Base-by-base conservation (phyloP, 2,888 invertebrate genomes). In the Melanostoma scalare region DNA sequence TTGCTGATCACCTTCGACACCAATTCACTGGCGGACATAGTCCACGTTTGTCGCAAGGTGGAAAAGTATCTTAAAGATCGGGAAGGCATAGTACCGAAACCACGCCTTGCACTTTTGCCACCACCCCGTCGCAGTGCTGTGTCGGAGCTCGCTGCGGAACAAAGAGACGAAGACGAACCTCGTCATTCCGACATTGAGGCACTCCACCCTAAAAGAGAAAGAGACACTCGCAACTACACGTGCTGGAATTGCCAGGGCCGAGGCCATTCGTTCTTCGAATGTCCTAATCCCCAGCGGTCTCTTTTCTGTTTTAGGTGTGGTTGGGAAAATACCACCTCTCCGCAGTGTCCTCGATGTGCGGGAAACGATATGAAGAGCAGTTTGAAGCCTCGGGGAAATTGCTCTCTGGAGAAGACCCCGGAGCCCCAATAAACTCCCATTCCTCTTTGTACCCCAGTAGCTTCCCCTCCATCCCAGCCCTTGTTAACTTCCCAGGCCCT, bases 211-310 rank as follows among this genome's bases (percentile, higher is more conserved):
- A 38, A 38, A 2, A 38, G 8, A 38, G 38, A 38, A 38, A 38
- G 38, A 8, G 38, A 38, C 38, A 38, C 46, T 20, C 46, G 46
- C 3, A 46, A 46, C 6, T 20, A 1, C 20, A 20, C 20, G 20
- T 20, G 20, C 20, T 20, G 20, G 20, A 20, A 20, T 20, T 20
- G 20, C 4, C 4, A 46, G 4, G 20, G 2, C 6, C 10, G 6
- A 20, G 46, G 46, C 10, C 20, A 46, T 46, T 46, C 46, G 20
- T 46, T 46, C 46, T 10, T 46, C 4, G 46, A 46, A 46, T 46
- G 46, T 6, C 20, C 46, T 3, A 20, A 46, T 46, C 20, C 20
- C 20, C 20, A 20, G 20, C 20, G 20, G 20, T 20, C 20, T 20
- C 20, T 20, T 20, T 20, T 46, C 46, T 46, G 46, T 20, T 46